Evolutionary conservation across 2,113 vertebrate genomes (phyloP), one percentile per base, ranked within the genome.

Genomic region (Centrocercus urophasianus): DNA sequence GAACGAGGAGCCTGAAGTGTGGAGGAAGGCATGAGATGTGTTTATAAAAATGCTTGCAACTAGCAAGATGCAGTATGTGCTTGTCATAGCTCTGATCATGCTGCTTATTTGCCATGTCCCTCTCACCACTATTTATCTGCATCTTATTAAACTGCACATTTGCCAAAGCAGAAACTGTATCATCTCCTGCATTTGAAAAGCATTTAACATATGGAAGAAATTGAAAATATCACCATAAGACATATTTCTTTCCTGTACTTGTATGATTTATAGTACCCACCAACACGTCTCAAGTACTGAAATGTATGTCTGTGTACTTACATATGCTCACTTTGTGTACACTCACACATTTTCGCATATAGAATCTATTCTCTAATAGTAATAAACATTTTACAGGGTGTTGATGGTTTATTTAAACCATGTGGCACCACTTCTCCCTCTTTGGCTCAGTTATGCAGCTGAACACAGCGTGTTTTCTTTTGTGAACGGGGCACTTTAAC

Each of bases 1-100:
- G 87, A 88, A 88, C 36, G 34, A 91, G 36, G 79, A 93, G 60
- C 72, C 83, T 88, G 34, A 90, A 93, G 36, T 94, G 93, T 95
- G 83, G 82, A 91, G 69, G 79, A 91, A 92, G 91, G 72, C 76
- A 95, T 75, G 65, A 95, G 93, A 96, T 52, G 54, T 74, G 56
- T 88, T 95, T 74, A 6, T 57, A 91, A 89, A 93, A 65, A 0
- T 0, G 3, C 48, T 78, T 83, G 60, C 80, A 94, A 83, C 25
- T 40, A 91, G 40, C 66, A 77, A 91, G 83, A 93, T 83, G 59
- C 56, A 83, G 47, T 63, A 67, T 28, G 76, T 91, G 43, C n/a
- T 82, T 88, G 86, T 88, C 91, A 67, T 83, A 91, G 57, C 32
- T 50, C 50, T 21, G 38, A 74, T 91, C 67, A 56, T 36, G 52